Evolutionary conservation across 2,888 invertebrate species (phyloP), one percentile per base, ranked within the genome.

Genomic region (Rugalucina vietnamica): DNA sequence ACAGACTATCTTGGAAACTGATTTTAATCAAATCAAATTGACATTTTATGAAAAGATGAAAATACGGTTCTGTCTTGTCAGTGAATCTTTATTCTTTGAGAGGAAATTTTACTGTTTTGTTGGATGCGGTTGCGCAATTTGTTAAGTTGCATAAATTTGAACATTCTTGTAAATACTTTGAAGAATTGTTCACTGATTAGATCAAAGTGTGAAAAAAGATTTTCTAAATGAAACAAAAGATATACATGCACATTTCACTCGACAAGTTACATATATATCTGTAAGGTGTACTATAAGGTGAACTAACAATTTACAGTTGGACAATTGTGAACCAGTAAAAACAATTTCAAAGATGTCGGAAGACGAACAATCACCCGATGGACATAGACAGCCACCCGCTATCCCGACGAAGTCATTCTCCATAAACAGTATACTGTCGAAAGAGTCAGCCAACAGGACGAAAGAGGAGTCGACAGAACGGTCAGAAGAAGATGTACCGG

Each of bases 391-490:
- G 29, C 34, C 4, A 34, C 4, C 21, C 1, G 57, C 57, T 8
- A 21, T 34, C 18, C 82, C 79, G 27, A 32, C 81, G 12, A 90
- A 89, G 76, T 92, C 91, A 0, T 92, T 92, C 73, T 92, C 92
- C 36, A 92, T 92, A 76, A 92, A 91, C 85, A 91, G 91, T 82
- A 92, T 92, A 70, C 79, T 92, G 34, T 90, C 91, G 1, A 85
- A 89, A 43, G 89, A 88, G 10, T 79, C 85, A 57, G 85, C 86
- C 10, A 82, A 86, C 24, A 81, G 85, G 12, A 79, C 82, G 12
- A 83, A 88, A 69, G 85, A 84, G 27, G 72, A 79, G 29, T 80
- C 76, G 4, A 69, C 82, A 8, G 75, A 76, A 1, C 71, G 43
- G 27, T 34, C 29, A 1, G 86, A 81, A 10, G 82, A 79, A n/a